Percentiles rank a stretch among this genome's conserved stretches.
Conservation (phyloP, 2,888 invertebrate species). For the Nomada lathburiana region DNA sequence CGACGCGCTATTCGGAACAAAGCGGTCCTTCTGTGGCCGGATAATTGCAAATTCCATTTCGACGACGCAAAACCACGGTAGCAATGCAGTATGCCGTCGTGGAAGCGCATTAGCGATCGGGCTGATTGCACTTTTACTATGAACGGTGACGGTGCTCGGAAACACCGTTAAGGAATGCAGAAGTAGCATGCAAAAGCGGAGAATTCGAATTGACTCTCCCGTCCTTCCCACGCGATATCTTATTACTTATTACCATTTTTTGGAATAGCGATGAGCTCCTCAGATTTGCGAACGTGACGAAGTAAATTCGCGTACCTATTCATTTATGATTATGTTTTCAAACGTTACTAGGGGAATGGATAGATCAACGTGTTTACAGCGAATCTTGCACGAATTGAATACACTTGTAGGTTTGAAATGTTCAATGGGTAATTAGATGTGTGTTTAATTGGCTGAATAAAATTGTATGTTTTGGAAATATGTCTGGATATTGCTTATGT, state of each 20-base stretch:
- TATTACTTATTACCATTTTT: constrained; percentile 37
- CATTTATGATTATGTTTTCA: neutral
- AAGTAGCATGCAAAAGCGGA: constrained; percentile 43
- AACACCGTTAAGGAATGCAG: constrained; percentile 60
- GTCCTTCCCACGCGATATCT: constrained; percentile 30
- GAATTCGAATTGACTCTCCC: constrained; percentile 51
- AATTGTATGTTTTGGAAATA: no score
- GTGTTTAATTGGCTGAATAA: no score
- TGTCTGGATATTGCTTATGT: no score
- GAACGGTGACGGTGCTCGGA: constrained; percentile 41
- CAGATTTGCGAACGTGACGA: neutral
- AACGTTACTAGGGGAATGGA: neutral
- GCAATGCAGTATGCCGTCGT: constrained; percentile 55
- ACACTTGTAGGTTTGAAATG: no score
- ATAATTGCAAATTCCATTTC: constrained; percentile 73
- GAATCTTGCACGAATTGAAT: no score
- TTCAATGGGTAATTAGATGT: no score
- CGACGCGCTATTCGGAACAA: constrained; percentile 56
- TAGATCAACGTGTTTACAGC: neutral
- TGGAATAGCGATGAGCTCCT: neutral
- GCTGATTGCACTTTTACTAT: constrained; percentile 68
- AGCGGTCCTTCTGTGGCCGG: constrained; percentile 59
- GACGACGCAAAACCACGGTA: constrained; percentile 56
- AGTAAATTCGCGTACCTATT: constrained; percentile 9
- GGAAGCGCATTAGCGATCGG: constrained; percentile 67